Evolutionary conservation across 2,113 vertebrate species (phyloP).

Genomic region (Circaetus gallicus): DNA sequence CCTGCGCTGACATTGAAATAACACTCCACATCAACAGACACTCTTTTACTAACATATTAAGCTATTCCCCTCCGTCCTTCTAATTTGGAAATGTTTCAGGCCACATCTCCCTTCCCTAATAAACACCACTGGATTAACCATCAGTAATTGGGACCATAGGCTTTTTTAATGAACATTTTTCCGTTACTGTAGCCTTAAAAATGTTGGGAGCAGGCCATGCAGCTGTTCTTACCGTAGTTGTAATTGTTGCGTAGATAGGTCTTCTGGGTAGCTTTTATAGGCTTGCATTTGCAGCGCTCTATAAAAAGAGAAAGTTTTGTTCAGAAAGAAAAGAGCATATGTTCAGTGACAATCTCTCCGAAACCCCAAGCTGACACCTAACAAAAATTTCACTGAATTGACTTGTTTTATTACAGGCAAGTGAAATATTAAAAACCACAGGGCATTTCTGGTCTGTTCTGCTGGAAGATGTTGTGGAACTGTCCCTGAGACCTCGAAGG

Average conservation of each 20-base stretch:
- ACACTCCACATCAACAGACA: not conserved
- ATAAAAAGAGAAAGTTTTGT: slow-evolving; percentile 31
- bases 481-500: not conserved
- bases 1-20: not conserved
- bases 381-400: not conserved
- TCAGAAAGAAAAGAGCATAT: not conserved
- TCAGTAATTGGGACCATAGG: not conserved
- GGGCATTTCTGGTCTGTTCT: not conserved
- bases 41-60: not conserved
- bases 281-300: slow-evolving; percentile 92
- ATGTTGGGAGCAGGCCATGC: not conserved
- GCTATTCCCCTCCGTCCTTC: not conserved
- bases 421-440: not conserved
- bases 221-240: slow-evolving; percentile 88
- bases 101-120: not conserved
- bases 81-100: not conserved
- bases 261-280: slow-evolving; percentile 81
- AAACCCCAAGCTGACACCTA: not conserved
- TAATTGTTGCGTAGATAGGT: slow-evolving; percentile 93
- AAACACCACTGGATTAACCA: not conserved
- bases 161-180: not conserved
- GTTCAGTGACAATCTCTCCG: not conserved
- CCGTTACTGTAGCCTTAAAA: not conserved
- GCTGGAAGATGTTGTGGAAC: not conserved
- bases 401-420: not conserved